These are phyloP conservation scores for Pseudonaja textilis DNA, from an alignment of 2,113 vertebrate species.

Conservation along the genomic window DNA sequence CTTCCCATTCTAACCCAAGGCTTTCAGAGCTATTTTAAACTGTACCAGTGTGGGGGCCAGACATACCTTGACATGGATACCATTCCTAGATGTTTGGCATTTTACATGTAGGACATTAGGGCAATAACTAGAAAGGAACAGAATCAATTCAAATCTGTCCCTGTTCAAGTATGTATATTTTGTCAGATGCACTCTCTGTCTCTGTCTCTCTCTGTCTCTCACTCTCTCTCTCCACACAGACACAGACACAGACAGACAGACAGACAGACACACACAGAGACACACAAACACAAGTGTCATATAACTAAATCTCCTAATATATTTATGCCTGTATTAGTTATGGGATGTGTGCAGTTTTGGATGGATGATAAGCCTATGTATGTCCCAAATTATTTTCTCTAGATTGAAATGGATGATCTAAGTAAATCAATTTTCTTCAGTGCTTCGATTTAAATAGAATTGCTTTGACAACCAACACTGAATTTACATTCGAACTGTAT, in stretches of 20 bases:
- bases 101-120: not conserved
- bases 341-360: not conserved
- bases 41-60: not conserved
- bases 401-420: not conserved
- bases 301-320: not conserved
- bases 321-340: not conserved
- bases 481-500: not conserved
- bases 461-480: not conserved
- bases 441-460: not conserved
- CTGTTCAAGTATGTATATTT: not conserved
- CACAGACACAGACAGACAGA: not conserved
- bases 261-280: not conserved
- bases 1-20: not conserved
- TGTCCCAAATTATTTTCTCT: not conserved
- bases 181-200: not conserved
- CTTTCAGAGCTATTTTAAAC: not conserved
- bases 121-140: not conserved
- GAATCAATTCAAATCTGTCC: not conserved
- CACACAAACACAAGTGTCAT: not conserved
- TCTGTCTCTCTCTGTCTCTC: no score
- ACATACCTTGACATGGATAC: not conserved
- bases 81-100: not conserved
- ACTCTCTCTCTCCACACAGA: no score
- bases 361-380: not conserved
- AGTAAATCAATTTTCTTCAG: not conserved